A percentile compares a stretch with the other conserved stretches of the same genome.
Evolutionary conservation across 1,140 invertebrate species (phyloP).

Genomic region (Episyrphus balteatus): DNA sequence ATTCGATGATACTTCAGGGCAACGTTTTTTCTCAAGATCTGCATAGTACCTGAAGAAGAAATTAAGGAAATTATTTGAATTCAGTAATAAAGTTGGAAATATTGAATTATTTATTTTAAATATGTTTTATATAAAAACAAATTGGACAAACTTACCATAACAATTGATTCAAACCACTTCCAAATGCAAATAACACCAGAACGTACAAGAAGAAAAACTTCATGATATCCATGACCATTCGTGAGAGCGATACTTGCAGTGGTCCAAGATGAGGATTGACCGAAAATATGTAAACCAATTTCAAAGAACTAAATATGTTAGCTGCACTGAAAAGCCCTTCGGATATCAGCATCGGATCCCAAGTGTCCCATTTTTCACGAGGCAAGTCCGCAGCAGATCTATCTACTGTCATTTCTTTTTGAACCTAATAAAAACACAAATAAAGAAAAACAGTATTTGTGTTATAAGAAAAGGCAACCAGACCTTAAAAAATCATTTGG

Average conservation of each 20-base stretch:
- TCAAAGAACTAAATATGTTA: slow-evolving; percentile 95
- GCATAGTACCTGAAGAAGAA: slow-evolving; percentile 92
- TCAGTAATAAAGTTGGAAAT: background rate
- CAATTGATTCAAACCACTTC: slow-evolving; percentile 43
- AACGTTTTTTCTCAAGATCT: slow-evolving; percentile 78
- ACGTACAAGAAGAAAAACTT: slow-evolving; percentile 95
- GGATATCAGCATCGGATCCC: slow-evolving; percentile 93
- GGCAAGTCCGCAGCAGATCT: slow-evolving; percentile 47
- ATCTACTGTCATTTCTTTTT: slow-evolving; percentile 47
- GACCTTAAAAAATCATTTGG: no score
- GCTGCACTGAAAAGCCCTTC: slow-evolving; percentile 94
- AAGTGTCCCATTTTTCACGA: slow-evolving; percentile 85
- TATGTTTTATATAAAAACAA: slow-evolving; percentile 54
- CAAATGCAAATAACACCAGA: slow-evolving; percentile 91
- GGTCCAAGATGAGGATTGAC: slow-evolving; percentile 97
- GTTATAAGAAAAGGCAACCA: background rate
- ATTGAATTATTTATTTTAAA: background rate
- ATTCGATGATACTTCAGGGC: slow-evolving; percentile 42
- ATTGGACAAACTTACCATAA: slow-evolving; percentile 56
- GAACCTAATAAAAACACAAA: slow-evolving; percentile 39
- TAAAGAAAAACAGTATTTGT: background rate
- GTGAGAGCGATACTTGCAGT: slow-evolving; percentile 89
- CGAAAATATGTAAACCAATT: slow-evolving; percentile 97
- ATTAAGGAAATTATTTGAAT: background rate
- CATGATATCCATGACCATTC: slow-evolving; percentile 97